A percentile compares a stretch with the other conserved stretches of the same genome.
These are phyloP conservation scores for Ctenopoma kingsleyae DNA, from an alignment of 2,797 vertebrate genomes.

Conservation along the genomic window DNA sequence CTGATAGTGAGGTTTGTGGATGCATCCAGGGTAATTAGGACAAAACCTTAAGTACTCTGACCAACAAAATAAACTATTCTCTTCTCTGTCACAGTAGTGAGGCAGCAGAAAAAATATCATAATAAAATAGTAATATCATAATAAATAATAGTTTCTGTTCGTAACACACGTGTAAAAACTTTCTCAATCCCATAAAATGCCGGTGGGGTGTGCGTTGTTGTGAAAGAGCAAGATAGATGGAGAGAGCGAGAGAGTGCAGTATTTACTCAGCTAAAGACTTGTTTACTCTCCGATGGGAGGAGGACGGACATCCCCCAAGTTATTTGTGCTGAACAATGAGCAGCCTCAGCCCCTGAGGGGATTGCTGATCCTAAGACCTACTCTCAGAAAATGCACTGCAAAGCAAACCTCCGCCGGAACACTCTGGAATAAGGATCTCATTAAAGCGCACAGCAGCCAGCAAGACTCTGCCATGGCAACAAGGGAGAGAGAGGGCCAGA, in stretches of 20 bases:
- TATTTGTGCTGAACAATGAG: constrained; percentile 68
- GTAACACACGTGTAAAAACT: constrained; percentile 4
- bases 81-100: neutral
- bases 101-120: neutral
- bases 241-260: constrained; percentile 10
- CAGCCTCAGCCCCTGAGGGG: constrained; percentile 51
- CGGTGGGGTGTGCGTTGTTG: constrained; percentile 4
- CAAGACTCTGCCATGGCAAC: constrained; percentile 47
- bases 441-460: constrained; percentile 59
- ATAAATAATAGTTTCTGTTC: too few species aligned
- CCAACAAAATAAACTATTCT: neutral
- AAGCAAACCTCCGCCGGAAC: constrained; percentile 51
- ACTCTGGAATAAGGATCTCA: constrained; percentile 55
- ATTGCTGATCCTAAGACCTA: constrained; percentile 61
- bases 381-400: constrained; percentile 61
- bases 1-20: neutral
- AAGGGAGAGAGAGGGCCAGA: constrained; percentile 6
- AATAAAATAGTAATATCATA: too few species aligned
- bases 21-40: neutral
- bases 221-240: neutral
- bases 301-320: constrained; percentile 59
- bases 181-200: constrained; percentile 1
- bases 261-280: constrained; percentile 62
- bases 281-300: constrained; percentile 57
- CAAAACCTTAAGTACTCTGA: too few species aligned